These are phyloP conservation scores for Phyllotreta cruciferae DNA, from an alignment of 2,888 invertebrate genomes.

Conservation along the genomic window DNA sequence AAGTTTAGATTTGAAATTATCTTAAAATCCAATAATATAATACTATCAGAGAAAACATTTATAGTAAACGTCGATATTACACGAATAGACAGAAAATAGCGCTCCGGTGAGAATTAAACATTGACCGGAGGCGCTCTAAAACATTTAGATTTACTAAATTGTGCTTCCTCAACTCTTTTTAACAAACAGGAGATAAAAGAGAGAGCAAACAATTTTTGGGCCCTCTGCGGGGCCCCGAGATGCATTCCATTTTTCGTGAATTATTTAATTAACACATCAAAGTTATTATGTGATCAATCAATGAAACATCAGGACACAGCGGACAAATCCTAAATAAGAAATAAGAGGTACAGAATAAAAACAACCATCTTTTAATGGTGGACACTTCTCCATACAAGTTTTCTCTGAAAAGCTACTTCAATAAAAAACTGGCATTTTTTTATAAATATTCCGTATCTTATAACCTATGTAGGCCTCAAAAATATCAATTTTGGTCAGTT, in stretches of 20 bases:
- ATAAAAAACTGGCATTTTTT: conserved; percentile 4
- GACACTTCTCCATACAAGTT: conserved; percentile 18
- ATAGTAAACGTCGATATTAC: conserved; percentile 18
- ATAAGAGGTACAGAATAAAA: conserved; percentile 20
- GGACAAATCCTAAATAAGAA: conserved; percentile 14
- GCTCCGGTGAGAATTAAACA: conserved; percentile 6
- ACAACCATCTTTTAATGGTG: conserved; percentile 1
- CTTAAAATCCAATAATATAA: conserved; percentile 5
- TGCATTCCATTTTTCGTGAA: conserved; percentile 15
- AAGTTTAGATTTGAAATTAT: conserved; percentile 3
- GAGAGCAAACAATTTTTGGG: conserved; percentile 21
- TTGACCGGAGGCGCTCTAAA: conserved; percentile 21
- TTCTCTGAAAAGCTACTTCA: conserved; percentile 18
- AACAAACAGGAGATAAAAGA: conserved; percentile 25
- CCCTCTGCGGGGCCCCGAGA: conserved; percentile 5
- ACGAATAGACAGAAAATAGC: conserved; percentile 19
- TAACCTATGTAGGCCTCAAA: conserved; percentile 17
- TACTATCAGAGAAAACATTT: conserved; percentile 24
- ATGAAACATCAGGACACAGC: conserved; percentile 13
- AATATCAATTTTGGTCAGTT: background rate
- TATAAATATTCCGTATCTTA: conserved; percentile 13
- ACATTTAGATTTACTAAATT: conserved; percentile 7
- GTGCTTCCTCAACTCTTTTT: conserved; percentile 29
- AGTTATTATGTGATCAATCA: conserved; percentile 13
- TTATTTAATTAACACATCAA: conserved; percentile 2